Evolutionary conservation across 1,140 invertebrate species (phyloP).

Genomic region (Dermatophagoides farinae): DNA sequence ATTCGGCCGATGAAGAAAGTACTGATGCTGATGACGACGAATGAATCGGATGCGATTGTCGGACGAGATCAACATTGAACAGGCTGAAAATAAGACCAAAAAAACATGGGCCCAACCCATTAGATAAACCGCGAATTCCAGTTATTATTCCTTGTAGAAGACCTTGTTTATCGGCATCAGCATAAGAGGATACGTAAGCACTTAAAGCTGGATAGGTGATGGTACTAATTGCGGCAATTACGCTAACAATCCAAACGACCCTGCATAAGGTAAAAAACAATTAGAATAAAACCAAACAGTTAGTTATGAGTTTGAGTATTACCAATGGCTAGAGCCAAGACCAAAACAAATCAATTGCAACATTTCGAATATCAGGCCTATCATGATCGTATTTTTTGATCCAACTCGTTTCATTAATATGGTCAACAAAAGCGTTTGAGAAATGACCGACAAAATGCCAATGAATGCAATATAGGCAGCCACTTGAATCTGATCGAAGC

Average conservation of each 20-base stretch:
- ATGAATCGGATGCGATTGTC: conserved; percentile 35
- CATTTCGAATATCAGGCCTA: conserved; percentile 88
- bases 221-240: conserved; percentile 71
- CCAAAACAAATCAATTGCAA: conserved; percentile 92
- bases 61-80: conserved; percentile 84
- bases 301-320: conserved; percentile 18
- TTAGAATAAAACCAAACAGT: neutral
- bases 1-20: neutral
- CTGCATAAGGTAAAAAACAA: conserved; percentile 28
- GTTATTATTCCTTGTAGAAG: conserved; percentile 97
- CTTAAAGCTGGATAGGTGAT: conserved; percentile 89
- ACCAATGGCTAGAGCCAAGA: conserved; percentile 63
- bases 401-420: conserved; percentile 76
- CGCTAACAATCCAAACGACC: conserved; percentile 98
- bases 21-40: neutral
- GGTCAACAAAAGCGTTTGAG: conserved; percentile 62
- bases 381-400: conserved; percentile 88
- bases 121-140: conserved; percentile 76
- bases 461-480: conserved; percentile 94
- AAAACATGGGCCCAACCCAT: conserved; percentile 76
- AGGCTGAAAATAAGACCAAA: conserved; percentile 97
- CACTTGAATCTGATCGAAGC: conserved; percentile 79
- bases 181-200: conserved; percentile 91
- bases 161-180: conserved; percentile 86
- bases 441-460: conserved; percentile 81